Evolutionary conservation across 1,140 invertebrate genomes (phyloP), one percentile per base, ranked within the genome.

Genomic region (Phocides pigmalion): DNA sequence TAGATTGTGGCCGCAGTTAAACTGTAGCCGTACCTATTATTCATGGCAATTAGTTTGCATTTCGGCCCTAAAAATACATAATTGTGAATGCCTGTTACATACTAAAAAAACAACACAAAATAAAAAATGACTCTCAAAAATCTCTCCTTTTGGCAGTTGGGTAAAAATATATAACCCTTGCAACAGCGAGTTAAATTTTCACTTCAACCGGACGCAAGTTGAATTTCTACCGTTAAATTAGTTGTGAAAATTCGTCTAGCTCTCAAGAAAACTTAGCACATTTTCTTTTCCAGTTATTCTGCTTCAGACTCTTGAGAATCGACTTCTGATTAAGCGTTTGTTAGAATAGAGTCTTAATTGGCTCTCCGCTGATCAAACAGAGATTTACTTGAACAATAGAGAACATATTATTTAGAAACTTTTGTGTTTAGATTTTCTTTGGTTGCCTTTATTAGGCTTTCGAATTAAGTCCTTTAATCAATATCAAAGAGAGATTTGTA

Each of bases 321-420:
- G 42, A 59, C 42, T 44, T 46, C 42, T 44, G 42, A 59, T 44
- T 44, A 58, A 59, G 25, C 54, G 54, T 46, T 47, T 59, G 42
- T 59, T 44, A 25, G 37, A 42, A 46, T 32, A 9, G 51, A 56
- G 54, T 19, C 41, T 58, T 58, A 58, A 58, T 46, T 58, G 54
- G 54, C 54, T 58, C 54, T 58, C 41, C 19, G 41, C 32, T 46
- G 41, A 58, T 58, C 53, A 42, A 54, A 41, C 15, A 53, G 28
- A 39, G 35, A 39, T 15, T 54, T 54, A 12, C 19, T 42, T 25
- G 3, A 56, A 56, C 51, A 56, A 56, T 56, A 42, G 46, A 22
- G 28, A 49, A 28, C 5, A 49, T 32, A 50, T 32, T 32, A 25
- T 50, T 16, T 9, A 50, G 25, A 50, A 49, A 32, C 14, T 25